phyloP scores from a whole-genome alignment of 2,113 vertebrate genomes.

The Hydropotes inermis region DNA sequence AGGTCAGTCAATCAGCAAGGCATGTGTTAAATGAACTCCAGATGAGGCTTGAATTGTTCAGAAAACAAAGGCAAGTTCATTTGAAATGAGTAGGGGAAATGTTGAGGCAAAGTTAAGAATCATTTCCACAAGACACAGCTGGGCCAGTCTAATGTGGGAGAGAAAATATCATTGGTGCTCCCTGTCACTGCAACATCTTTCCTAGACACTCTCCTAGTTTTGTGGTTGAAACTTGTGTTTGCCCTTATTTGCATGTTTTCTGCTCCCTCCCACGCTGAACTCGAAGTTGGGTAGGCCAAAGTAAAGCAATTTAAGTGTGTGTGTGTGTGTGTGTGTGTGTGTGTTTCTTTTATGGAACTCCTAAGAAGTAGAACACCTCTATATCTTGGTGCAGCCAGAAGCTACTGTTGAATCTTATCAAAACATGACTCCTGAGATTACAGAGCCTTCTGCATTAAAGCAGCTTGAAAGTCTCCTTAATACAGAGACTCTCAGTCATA shows the following conservation, averaged over 20 bases:
- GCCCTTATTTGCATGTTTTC: not conserved
- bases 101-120: not conserved
- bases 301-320: not conserved
- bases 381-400: not conserved
- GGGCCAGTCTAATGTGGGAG: not conserved
- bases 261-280: not conserved
- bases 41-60: constrained; percentile 22
- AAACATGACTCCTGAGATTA: not conserved
- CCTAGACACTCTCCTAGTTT: not conserved
- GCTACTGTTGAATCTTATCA: not conserved
- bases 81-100: not conserved
- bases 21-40: constrained; percentile 24
- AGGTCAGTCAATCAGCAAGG: not conserved
- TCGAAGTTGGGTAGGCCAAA: not conserved
- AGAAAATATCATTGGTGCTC: not conserved
- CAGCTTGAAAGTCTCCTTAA: not conserved
- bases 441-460: not conserved
- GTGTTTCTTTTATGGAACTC: not conserved
- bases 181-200: not conserved
- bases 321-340: not conserved
- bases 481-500: not conserved
- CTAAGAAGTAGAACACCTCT: not conserved
- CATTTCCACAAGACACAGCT: not conserved
- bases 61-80: constrained; percentile 48
- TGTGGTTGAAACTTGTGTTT: not conserved